Percentiles rank a stretch among this genome's conserved stretches.
Evolutionary conservation across 2,797 vertebrate genomes (phyloP).

Genomic region (Phalloptychus januarius): DNA sequence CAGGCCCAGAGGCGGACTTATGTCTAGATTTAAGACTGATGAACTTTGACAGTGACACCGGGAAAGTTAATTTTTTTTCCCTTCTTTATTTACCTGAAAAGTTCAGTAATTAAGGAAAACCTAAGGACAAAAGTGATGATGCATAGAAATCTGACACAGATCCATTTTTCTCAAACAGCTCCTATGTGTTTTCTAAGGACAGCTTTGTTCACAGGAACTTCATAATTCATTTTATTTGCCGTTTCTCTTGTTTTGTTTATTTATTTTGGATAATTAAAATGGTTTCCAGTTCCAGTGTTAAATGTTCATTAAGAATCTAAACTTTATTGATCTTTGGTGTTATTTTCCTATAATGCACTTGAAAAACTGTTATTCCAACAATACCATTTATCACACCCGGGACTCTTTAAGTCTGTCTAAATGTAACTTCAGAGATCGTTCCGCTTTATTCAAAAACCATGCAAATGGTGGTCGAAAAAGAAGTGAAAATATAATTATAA

Average conservation of each 20-base stretch:
- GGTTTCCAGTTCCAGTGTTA: no score
- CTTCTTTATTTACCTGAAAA: background rate
- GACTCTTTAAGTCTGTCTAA: background rate
- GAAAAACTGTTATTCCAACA: background rate
- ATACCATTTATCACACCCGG: background rate
- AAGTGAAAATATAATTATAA: background rate
- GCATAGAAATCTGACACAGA: background rate
- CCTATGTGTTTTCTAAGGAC: no score
- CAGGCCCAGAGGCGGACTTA: conserved; percentile 7
- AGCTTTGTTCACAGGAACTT: no score
- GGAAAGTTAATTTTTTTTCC: background rate
- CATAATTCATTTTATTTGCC: no score
- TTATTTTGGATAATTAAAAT: no score
- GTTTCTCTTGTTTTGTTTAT: no score
- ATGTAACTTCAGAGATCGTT: background rate
- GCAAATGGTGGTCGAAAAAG: background rate
- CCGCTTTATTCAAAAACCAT: background rate
- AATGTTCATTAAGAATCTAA: no score
- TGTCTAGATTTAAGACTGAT: background rate
- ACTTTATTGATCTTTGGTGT: no score
- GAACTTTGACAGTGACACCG: background rate
- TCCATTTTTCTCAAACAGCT: background rate
- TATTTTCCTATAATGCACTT: no score
- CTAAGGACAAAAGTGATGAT: background rate
- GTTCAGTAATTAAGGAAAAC: background rate